Conservation (phyloP, 2,113 vertebrate genomes). For the Brevimyrus niger region DNA sequence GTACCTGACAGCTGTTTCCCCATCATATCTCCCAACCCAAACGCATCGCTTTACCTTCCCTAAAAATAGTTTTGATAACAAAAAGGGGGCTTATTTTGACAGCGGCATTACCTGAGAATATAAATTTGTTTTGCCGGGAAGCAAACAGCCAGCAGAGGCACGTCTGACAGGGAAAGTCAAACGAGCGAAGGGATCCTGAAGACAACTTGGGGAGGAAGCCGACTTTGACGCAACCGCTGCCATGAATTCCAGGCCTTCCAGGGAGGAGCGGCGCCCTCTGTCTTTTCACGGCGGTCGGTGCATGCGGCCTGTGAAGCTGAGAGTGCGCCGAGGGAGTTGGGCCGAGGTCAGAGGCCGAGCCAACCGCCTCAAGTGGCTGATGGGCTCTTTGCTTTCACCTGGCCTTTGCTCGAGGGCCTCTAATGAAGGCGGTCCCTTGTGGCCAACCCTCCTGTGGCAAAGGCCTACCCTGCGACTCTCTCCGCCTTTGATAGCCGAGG, state of each 20-base stretch:
- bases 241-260: not conserved
- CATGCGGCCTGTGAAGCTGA: not conserved
- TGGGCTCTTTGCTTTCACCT: not conserved
- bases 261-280: not conserved
- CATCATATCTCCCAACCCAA: not conserved
- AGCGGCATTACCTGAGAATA: not conserved
- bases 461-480: not conserved
- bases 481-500: not conserved
- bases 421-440: not conserved
- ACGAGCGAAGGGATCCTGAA: not conserved
- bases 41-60: not conserved
- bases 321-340: not conserved
- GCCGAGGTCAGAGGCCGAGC: not conserved
- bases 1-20: not conserved
- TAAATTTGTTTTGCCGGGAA: slow-evolving; percentile 18
- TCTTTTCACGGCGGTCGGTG: not conserved
- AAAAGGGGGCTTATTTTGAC: slow-evolving; percentile 8
- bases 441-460: not conserved
- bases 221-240: not conserved
- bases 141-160: slow-evolving; percentile 12
- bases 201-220: not conserved
- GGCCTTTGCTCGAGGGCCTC: not conserved
- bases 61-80: not conserved
- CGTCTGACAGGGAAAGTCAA: slow-evolving; percentile 23
- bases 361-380: not conserved